phyloP scores from a whole-genome alignment of 2,797 vertebrate genomes.

The Alca torda region DNA sequence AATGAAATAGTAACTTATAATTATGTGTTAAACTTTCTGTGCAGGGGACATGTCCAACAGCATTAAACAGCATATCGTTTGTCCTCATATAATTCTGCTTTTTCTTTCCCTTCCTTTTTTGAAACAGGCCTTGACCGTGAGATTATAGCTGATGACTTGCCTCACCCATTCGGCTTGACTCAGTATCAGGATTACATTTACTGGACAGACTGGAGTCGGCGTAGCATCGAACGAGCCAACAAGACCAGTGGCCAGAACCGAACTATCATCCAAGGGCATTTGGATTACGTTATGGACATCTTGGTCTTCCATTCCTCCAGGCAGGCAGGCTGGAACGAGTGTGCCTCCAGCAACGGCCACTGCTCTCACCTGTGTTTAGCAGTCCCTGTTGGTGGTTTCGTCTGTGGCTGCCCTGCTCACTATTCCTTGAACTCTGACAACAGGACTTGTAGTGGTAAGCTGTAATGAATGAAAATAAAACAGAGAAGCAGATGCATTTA shows the following conservation, averaged over 20 bases:
- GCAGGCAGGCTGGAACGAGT: slow-evolving; percentile 96
- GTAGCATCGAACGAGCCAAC: slow-evolving; percentile 98
- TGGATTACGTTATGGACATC: slow-evolving; percentile 99
- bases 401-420: slow-evolving; percentile 95
- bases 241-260: slow-evolving; percentile 97
- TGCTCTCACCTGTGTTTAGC: slow-evolving; percentile 97
- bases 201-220: slow-evolving; percentile 98
- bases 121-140: slow-evolving; percentile 90
- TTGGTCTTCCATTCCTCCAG: slow-evolving; percentile 96
- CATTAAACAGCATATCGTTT: neutral
- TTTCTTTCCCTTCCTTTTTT: slow-evolving; percentile 23
- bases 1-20: neutral
- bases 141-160: slow-evolving; percentile 95
- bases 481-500: neutral
- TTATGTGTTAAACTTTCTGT: neutral
- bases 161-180: slow-evolving; percentile 95
- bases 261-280: slow-evolving; percentile 94
- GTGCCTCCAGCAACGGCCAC: slow-evolving; percentile 93
- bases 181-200: slow-evolving; percentile 99
- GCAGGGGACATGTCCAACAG: neutral
- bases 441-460: slow-evolving; percentile 95
- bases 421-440: slow-evolving; percentile 94
- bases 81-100: neutral
- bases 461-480: neutral
- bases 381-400: slow-evolving; percentile 87